Evolutionary conservation across 2,888 invertebrate species (phyloP), one percentile per base, ranked within the genome.

Genomic region (Oscheius sp.): DNA sequence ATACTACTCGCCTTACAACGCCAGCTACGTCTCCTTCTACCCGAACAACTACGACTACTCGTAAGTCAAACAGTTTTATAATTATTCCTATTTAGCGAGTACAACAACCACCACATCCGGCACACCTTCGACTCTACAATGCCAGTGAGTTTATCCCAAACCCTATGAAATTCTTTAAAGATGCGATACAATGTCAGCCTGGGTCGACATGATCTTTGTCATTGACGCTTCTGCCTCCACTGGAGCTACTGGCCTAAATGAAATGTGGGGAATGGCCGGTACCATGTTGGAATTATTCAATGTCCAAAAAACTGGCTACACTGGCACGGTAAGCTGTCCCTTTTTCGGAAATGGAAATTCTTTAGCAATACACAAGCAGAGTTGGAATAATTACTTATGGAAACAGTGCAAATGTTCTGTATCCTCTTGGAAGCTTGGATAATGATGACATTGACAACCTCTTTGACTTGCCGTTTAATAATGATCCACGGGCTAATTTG

Each of bases 351-450:
- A 45, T 41, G 23, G 2, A 13, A 7, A 3, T 6, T 35, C 35
- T 35, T 3, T 21, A 68, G 55, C 43, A 49, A 6, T 61, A 52
- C 16, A n/a, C 18, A 53, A 66, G 25, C 9, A 55, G 66, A 21
- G 45, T 66, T 2, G 72, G 72, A 66, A 29, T 72, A 2, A 58
- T 72, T 18, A 43, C 56, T 5, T 72, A 72, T 29, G 66, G 43
- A 5, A 53, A 49, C 29, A 7, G 1, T 1, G 59, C 70, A 0
- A 29, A 2, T 1, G 2, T 59, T 1, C 9, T 46, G 5, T 5
- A n/a, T 9, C 23, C 45, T 18, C 45, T 70, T 12, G 70, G 70
- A 58, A 41, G 27, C 16, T 25, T 70, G 45, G 29, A 41, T 21
- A 70, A 45, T 27, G 49, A 70, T 18, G 70, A 70, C 27, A 16